Evolutionary conservation across 2,888 invertebrate species (phyloP), one percentile per base, ranked within the genome.

Genomic region (Zelleria hepariella): DNA sequence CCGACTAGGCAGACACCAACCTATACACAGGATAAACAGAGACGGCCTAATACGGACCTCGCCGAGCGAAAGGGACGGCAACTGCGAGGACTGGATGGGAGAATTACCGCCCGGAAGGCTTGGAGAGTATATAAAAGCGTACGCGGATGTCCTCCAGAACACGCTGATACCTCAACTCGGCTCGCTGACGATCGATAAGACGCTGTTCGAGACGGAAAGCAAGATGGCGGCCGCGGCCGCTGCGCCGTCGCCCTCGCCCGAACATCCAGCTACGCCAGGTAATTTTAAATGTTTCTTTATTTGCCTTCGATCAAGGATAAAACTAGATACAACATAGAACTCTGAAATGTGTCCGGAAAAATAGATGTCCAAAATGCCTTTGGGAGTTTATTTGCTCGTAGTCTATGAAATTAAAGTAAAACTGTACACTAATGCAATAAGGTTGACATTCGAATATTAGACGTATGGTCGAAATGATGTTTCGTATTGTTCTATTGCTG

Each of bases 1-100:
- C 77, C 93, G 96, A 61, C 90, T 99, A 61, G 99, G 99, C 26
- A 91, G 95, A 59, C 99, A 99, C 80, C 94, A 95, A 65, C 97
- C 98, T 0, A 94, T 99, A 61, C 92, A 94, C 21, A 94, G 95
- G 77, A 90, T 94, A 58, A 91, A 95, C 47, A 90, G 94, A 62
- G 97, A 98, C 74, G 98, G 98, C 5, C 93, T 98, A 65, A 89
- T 98, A 59, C 91, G 96, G 59, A 95, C 97, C 1, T 94, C 72
- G 58, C 68, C 74, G 7, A 61, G 63, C 57, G 69, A 70, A 21
- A 63, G 68, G 57, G 80, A 78, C 61, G 87, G 93, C 62, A 92
- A 93, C 8, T 90, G 94, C 4, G 97, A 97, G 73, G 97, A 97
- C 52, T 98, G 98, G 98, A 94, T 97, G 73, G 94, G 93, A 64